Base-by-base conservation (phyloP, 2,888 invertebrate species). In the Oxycera nigricornis region DNA sequence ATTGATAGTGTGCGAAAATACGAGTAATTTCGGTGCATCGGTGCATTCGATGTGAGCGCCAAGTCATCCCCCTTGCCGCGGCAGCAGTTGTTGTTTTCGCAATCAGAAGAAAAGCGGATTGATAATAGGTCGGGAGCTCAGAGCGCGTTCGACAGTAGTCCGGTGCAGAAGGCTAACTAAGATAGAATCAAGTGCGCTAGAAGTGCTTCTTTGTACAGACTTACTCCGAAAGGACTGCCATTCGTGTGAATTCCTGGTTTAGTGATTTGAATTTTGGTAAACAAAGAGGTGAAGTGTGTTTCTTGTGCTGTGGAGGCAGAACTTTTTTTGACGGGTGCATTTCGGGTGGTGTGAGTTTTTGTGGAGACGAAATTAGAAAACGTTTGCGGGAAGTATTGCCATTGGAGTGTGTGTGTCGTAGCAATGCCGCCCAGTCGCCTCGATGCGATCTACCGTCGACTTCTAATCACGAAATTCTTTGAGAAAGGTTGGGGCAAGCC, bases 401-500 rank as follows among this genome's bases (percentile, higher is more conserved):
- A n/a, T n/a, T n/a, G n/a, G n/a, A n/a, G n/a, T n/a, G n/a, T n/a
- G n/a, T n/a, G n/a, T 11, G 3, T 46, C 6, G 14, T 3, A 14
- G 17, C 46, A n/a, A 89, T 90, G 90, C 87, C 89, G 78, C 85
- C 89, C 74, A 89, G 89, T 80, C 89, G 87, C 81, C 86, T 95
- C 80, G 95, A 95, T 84, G 90, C 91, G 76, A 88, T 94, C 72
- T 97, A 96, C 83, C 89, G 97, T 79, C 92, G 93, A 83, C 89
- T 97, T 82, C 88, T 97, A 74, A 87, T 96, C 74, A 93, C 95
- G 1, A 94, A 93, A 85, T 96, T 97, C 85, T 98, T 98, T 82
- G 94, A 94, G 1, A 95, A 95, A 88, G 97, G 97, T 80, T 98
- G 98, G 98, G 98, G 98, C 4, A 92, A 93, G 82, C 95, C 97